phyloP scores from a whole-genome alignment of 2,888 invertebrate genomes.

The Monoplex corrugatus region DNA sequence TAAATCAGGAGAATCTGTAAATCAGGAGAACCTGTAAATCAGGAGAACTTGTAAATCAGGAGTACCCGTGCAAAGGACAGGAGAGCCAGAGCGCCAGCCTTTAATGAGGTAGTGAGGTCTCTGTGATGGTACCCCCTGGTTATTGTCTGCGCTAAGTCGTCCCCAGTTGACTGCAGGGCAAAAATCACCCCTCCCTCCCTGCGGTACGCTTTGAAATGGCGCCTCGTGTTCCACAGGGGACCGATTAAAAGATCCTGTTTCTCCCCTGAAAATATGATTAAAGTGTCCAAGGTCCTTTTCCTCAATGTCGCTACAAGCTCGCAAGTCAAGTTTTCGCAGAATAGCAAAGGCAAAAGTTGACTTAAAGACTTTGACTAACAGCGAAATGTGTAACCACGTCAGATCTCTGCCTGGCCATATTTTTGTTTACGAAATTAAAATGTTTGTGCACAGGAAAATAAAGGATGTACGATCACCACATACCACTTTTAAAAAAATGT shows the following conservation, averaged over 20 bases:
- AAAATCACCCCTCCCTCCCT: slow-evolving; percentile 2
- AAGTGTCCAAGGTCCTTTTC: slow-evolving; percentile 44
- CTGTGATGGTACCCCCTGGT: background rate
- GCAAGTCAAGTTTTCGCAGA: background rate
- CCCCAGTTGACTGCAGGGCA: slow-evolving; percentile 38
- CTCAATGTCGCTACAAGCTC: slow-evolving; percentile 22
- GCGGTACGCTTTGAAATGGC: slow-evolving; percentile 29
- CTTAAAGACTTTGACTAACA: no score
- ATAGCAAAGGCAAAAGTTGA: background rate
- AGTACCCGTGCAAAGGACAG: background rate
- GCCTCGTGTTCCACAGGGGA: background rate
- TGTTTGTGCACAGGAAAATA: no score
- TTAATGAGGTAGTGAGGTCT: slow-evolving; percentile 6
- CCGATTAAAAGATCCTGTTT: slow-evolving; percentile 46
- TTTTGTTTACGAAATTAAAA: no score
- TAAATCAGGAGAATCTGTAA: slow-evolving; percentile 1
- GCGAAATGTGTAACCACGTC: no score
- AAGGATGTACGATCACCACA: no score
- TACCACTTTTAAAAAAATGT: no score
- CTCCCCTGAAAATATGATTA: slow-evolving; percentile 40
- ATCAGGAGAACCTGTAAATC: background rate
- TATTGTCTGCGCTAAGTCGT: slow-evolving; percentile 20
- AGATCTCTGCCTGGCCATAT: background rate
- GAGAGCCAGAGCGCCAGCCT: background rate
- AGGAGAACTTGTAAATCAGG: no score